Evolutionary conservation across 2,797 vertebrate genomes (phyloP), one percentile per base, ranked within the genome.

Genomic region (Hybognathus amarus): DNA sequence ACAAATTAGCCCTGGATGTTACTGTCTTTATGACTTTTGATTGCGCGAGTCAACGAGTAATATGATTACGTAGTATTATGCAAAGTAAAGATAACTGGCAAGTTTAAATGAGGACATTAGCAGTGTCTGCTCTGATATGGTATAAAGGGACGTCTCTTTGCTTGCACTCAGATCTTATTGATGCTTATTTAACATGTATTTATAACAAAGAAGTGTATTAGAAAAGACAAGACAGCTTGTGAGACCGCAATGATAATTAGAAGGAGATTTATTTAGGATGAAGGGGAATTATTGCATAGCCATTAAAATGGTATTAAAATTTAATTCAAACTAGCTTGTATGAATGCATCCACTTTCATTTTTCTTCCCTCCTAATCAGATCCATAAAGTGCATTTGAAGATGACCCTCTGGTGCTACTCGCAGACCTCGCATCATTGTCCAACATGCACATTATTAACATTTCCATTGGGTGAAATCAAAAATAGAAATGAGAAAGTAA

Each of bases 261-360:
- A 56, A n/a, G 9, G 20, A 69, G n/a, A 76, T 66, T 81, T 82
- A 80, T 78, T 84, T 33, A 83, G 79, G 80, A 85, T 36, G 64
- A 76, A 77, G 80, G 52, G 69, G 74, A 74, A 80, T 63, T 30
- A 63, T 63, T 85, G 50, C 79, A 84, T 87, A 83, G 84, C 89
- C 87, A 88, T 91, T 92, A 89, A 83, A 89, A 85, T 78, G 85
- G 84, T 79, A 83, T 87, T 88, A 88, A 89, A 92, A 90, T 70
- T 80, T 80, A 90, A 89, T 91, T 84, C 71, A 88, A 81, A 83
- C 40, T 82, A 83, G 20, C n/a, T 81, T 75, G 79, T 82, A 83
- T 88, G 83, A 89, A 79, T 33, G 24, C 36, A 79, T 52, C n/a
- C 13, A 22, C 54, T 20, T 22, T 30, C 0, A 11, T 30, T 45